phyloP scores from a whole-genome alignment of 2,797 vertebrate species.

The Phataginus tetradactyla region DNA sequence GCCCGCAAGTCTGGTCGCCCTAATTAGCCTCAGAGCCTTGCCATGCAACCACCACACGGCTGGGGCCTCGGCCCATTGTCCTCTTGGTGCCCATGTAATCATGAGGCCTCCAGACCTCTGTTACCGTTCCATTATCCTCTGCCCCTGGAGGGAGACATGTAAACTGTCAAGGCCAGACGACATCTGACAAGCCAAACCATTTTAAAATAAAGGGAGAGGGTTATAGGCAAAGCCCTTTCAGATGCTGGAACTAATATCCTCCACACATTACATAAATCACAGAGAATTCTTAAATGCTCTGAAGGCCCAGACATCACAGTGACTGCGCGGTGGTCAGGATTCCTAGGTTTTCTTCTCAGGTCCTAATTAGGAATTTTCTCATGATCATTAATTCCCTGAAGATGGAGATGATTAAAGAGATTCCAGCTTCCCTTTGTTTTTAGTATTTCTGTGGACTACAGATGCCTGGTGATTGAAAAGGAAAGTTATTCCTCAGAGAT shows the following conservation, averaged over 20 bases:
- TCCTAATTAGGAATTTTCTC: slow-evolving; percentile 3
- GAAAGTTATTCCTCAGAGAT: neutral
- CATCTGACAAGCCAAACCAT: slow-evolving; percentile 33
- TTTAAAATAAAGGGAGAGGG: neutral
- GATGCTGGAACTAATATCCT: slow-evolving; percentile 9
- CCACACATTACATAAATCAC: slow-evolving; percentile 9
- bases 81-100: neutral
- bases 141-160: neutral
- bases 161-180: neutral
- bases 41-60: neutral
- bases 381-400: neutral
- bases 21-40: slow-evolving; percentile 24
- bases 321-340: neutral
- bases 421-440: slow-evolving; percentile 1
- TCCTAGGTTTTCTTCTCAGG: slow-evolving; percentile 20
- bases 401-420: neutral
- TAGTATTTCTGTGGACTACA: neutral
- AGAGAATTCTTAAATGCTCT: slow-evolving; percentile 35
- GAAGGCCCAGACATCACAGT: neutral
- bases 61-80: fast-evolving
- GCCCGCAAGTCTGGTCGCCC: neutral
- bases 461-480: neutral
- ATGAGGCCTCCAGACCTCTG: neutral
- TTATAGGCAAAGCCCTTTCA: slow-evolving; percentile 35
- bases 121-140: neutral